Base-by-base conservation (phyloP, 2,888 invertebrate genomes). In the Neoascia interrupta region DNA sequence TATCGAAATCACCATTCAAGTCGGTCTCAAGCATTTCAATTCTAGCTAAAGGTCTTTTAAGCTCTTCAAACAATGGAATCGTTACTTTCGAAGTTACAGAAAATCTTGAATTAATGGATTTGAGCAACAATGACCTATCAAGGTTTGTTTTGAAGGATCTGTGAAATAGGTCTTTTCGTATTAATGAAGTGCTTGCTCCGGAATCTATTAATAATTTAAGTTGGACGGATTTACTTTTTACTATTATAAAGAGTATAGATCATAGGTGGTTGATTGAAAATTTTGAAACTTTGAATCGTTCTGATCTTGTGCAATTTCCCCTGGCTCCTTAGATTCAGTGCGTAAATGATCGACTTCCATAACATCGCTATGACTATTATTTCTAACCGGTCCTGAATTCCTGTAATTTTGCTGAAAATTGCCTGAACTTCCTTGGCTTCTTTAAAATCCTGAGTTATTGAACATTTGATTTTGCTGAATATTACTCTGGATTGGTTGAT, bases 221-320 rank as follows among this genome's bases (percentile, higher is more conserved):
- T n/a, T n/a, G n/a, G n/a, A n/a, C n/a, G n/a, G n/a, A n/a, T n/a
- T n/a, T n/a, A n/a, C n/a, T n/a, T n/a, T n/a, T n/a, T n/a, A n/a
- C n/a, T n/a, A n/a, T n/a, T n/a, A n/a, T n/a, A n/a, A n/a, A n/a
- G n/a, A n/a, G n/a, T n/a, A n/a, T n/a, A n/a, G n/a, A n/a, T n/a
- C n/a, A n/a, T n/a, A n/a, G n/a, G 19, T 18, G n/a, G 41, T 15
- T 43, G 19, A 19, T 21, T 43, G 19, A 43, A 43, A 43, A 43
- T 43, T 43, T 43, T 43, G n/a, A 10, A 21, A 43, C 21, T 43
- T 18, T 43, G 41, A n/a, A 11, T 18, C 18, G 21, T 21, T 11
- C 45, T 45, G 26, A 8, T 26, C 26, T 26, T 45, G 45, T 15
- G 13, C 45, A 45, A 45, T 15, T 45, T 45, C 45, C 23, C 15